phyloP scores from a whole-genome alignment of 2,113 vertebrate species.

The Triplophysa siluroides region DNA sequence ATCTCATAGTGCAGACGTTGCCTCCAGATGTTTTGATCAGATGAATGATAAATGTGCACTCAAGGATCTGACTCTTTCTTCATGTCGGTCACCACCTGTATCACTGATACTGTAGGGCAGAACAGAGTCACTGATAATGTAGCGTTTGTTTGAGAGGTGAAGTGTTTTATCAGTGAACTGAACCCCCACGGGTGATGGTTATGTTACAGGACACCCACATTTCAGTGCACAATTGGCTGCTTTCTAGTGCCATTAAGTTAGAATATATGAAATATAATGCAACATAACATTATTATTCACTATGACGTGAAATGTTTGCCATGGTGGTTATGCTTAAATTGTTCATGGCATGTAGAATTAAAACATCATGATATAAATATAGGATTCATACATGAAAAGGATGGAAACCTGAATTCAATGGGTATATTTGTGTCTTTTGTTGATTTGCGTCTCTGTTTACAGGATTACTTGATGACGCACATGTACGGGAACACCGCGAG shows the following conservation, averaged over 20 bases:
- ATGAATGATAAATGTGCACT: slow-evolving; percentile 27
- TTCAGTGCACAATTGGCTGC: neutral
- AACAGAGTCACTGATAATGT: neutral
- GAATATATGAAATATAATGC: neutral
- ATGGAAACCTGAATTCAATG: too few species aligned
- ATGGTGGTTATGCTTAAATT: too few species aligned
- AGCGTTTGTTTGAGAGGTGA: neutral
- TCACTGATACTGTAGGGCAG: slow-evolving; percentile 6
- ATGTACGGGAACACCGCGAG: slow-evolving; percentile 87
- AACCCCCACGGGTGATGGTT: too few species aligned
- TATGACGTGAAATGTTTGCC: too few species aligned
- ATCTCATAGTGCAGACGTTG: neutral
- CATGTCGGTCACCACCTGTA: neutral
- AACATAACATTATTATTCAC: neutral
- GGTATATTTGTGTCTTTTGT: too few species aligned
- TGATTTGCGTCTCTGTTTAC: slow-evolving; percentile 52
- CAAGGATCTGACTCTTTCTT: neutral
- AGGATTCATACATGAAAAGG: too few species aligned
- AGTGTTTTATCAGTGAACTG: too few species aligned
- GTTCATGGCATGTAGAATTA: too few species aligned
- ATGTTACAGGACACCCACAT: neutral
- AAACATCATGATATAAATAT: too few species aligned
- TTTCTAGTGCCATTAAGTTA: too few species aligned
- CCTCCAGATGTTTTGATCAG: slow-evolving; percentile 12
- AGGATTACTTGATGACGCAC: slow-evolving; percentile 88